Percentiles rank a stretch among this genome's conserved stretches.
phyloP scores from a whole-genome alignment of 2,113 vertebrate species.

The Podocnemis expansa region DNA sequence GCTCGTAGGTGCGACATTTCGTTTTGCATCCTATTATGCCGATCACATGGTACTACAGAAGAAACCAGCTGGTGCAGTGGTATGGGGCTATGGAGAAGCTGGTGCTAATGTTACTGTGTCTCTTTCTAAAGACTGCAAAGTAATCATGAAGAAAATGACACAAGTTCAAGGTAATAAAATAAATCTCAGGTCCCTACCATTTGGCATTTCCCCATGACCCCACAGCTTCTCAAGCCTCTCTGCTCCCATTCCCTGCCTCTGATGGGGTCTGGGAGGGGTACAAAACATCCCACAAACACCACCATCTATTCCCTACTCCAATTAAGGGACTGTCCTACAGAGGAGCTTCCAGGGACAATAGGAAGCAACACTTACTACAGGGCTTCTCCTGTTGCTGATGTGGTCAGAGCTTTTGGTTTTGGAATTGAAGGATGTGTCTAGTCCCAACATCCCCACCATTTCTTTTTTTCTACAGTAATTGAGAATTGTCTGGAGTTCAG shows the following conservation, averaged over 20 bases:
- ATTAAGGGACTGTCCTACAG: not conserved
- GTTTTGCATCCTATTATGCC: constrained; percentile 87
- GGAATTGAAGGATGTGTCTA: not conserved
- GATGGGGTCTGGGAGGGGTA: not conserved
- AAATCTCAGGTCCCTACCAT: not conserved
- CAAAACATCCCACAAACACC: not conserved
- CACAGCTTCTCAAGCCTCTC: not conserved
- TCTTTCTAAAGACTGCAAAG: constrained; percentile 12
- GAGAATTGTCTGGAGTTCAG: not conserved
- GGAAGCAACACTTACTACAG: not conserved
- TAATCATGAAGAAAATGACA: constrained; percentile 57
- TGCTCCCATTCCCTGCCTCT: not conserved
- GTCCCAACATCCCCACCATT: not conserved
- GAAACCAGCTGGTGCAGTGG: constrained; percentile 81
- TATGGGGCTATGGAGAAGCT: constrained; percentile 85
- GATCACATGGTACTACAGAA: constrained; percentile 92
- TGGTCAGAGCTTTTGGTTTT: not conserved
- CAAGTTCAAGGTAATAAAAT: constrained; percentile 65
- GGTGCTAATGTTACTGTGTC: constrained; percentile 70
- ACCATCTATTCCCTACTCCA: not conserved
- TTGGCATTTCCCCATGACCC: too few species aligned
- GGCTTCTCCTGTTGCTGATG: not conserved
- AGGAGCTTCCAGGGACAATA: not conserved
- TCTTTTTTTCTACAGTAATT: not conserved
- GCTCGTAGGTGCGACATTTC: constrained; percentile 70